Conservation (phyloP, 2,797 vertebrate species). For the Phrynocephalus forsythii region DNA sequence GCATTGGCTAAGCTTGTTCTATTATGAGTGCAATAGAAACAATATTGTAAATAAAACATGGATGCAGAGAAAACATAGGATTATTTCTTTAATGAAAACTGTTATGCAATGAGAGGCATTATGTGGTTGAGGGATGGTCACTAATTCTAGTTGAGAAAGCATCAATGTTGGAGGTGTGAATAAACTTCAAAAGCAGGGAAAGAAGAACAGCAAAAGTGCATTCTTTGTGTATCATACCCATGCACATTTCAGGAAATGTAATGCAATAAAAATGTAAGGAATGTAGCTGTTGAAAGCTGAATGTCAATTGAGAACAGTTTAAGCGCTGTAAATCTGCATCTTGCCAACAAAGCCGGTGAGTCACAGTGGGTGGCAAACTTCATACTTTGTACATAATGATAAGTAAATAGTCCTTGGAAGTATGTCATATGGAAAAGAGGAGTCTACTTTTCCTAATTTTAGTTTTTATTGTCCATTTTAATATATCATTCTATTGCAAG, state of each 20-base stretch:
- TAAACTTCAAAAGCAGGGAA: constrained; percentile 21
- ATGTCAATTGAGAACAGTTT: constrained; percentile 35
- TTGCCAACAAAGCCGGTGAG: background rate
- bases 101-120: background rate
- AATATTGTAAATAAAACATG: background rate
- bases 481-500: constrained; percentile 28
- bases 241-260: constrained; percentile 43
- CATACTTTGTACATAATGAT: constrained; percentile 10
- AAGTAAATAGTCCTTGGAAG: constrained; percentile 46
- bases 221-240: constrained; percentile 34
- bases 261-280: constrained; percentile 35
- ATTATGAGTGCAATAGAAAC: background rate
- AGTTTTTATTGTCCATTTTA: constrained; percentile 38
- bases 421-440: constrained; percentile 24
- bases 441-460: constrained; percentile 22
- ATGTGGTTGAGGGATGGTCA: background rate
- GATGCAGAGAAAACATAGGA: background rate
- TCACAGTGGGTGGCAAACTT: constrained; percentile 34
- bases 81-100: background rate
- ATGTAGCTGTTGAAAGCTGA: constrained; percentile 36
- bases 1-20: background rate
- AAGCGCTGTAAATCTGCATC: background rate
- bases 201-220: background rate
- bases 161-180: constrained; percentile 11
- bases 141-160: background rate